A percentile compares a stretch with the other conserved stretches of the same genome.
Evolutionary conservation across 2,113 vertebrate genomes (phyloP).

Genomic region (Dicerorhinus sumatrensis): DNA sequence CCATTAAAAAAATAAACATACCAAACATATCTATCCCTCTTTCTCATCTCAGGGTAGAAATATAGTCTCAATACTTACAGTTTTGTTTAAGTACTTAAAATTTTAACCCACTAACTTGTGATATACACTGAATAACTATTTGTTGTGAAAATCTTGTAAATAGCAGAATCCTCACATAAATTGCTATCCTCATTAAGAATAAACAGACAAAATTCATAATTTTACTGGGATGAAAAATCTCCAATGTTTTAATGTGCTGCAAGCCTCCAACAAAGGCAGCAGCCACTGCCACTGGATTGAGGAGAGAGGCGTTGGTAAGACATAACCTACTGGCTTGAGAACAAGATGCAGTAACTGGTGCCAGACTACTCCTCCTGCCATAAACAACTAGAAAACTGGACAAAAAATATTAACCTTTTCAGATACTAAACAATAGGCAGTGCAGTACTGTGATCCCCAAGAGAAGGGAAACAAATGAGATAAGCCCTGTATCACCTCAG

Average conservation of each 20-base stretch:
- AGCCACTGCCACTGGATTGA: neutral
- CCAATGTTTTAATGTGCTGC: neutral
- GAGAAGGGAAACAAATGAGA: neutral
- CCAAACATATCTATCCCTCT: neutral
- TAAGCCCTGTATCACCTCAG: neutral
- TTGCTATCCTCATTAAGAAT: neutral
- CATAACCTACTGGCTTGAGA: neutral
- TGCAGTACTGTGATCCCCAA: neutral
- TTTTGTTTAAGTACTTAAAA: constrained; percentile 13
- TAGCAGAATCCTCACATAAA: neutral
- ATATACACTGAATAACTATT: neutral
- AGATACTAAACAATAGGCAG: neutral
- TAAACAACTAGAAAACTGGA: neutral
- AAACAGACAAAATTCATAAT: neutral
- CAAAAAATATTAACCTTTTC: neutral
- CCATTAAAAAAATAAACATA: constrained; percentile 6
- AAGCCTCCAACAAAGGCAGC: neutral
- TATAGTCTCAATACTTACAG: neutral
- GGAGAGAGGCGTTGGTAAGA: neutral
- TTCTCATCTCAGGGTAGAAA: neutral
- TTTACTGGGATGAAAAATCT: neutral
- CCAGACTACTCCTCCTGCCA: neutral
- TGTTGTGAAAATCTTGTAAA: constrained; percentile 21
- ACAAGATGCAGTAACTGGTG: neutral
- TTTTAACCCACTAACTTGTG: neutral